phyloP scores from a whole-genome alignment of 2,797 vertebrate species.

The Emydoidea blandingii region DNA sequence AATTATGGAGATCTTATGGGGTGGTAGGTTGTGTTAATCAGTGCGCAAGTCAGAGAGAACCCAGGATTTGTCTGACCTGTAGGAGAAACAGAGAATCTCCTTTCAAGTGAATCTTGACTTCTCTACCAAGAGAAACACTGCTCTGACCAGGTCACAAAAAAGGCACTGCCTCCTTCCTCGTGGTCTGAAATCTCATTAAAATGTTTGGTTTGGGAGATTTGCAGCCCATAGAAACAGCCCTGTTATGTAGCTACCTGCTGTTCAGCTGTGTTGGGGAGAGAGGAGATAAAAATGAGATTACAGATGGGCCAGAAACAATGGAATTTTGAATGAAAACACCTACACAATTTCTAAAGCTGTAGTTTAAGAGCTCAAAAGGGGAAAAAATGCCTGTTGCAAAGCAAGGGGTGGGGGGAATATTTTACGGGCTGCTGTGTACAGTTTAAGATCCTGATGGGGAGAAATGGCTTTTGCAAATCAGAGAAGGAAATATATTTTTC shows the following conservation, averaged over 20 bases:
- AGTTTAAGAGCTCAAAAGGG: neutral
- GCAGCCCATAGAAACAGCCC: neutral
- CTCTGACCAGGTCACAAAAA: constrained; percentile 19
- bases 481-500: constrained; percentile 35
- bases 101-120: neutral
- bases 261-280: neutral
- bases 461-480: constrained; percentile 39
- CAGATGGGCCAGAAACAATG: neutral
- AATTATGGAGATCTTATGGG: constrained; percentile 31
- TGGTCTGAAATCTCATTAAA: constrained; percentile 6
- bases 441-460: constrained; percentile 15
- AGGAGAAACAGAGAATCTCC: constrained; percentile 1
- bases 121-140: neutral
- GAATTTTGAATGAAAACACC: constrained; percentile 7
- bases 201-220: constrained; percentile 12
- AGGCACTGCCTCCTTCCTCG: neutral
- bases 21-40: constrained; percentile 32
- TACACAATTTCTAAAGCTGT: constrained; percentile 8
- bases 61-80: neutral
- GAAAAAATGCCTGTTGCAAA: constrained; percentile 22
- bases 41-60: neutral
- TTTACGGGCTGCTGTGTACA: constrained; percentile 11
- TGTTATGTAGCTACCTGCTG: neutral
- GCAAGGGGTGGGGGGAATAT: neutral
- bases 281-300: constrained; percentile 3